A percentile compares a stretch with the other conserved stretches of the same genome.
phyloP scores from a whole-genome alignment of 1,140 invertebrate species.

The Dendrolimus kikuchii region DNA sequence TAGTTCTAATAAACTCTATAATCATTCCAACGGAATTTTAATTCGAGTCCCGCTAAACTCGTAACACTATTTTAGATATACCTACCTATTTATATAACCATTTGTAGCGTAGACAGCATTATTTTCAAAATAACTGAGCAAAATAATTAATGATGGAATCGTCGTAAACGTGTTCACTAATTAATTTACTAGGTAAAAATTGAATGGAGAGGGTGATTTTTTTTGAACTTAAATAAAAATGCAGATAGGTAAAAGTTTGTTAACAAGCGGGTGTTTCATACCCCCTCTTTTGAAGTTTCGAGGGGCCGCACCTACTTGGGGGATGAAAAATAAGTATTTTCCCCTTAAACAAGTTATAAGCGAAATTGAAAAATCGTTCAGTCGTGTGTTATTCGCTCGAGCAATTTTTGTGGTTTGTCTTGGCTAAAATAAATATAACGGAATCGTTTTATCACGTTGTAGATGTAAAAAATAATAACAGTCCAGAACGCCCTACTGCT shows the following conservation, averaged over 20 bases:
- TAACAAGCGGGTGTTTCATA: constrained; percentile 41
- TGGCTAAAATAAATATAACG: too few species aligned
- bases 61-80: too few species aligned
- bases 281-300: constrained; percentile 49
- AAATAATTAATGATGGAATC: constrained; percentile 2
- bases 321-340: constrained; percentile 43
- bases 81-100: too few species aligned
- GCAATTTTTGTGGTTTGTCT: too few species aligned
- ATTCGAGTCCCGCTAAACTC: too few species aligned
- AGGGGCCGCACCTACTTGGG: constrained; percentile 33
- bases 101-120: too few species aligned
- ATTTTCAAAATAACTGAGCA: too few species aligned
- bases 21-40: too few species aligned
- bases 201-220: constrained; percentile 57
- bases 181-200: constrained; percentile 61
- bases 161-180: constrained; percentile 39
- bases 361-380: constrained; percentile 22
- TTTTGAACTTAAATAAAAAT: constrained; percentile 69
- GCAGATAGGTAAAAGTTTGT: constrained; percentile 65
- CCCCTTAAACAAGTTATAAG: constrained; percentile 34
- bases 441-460: too few species aligned
- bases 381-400: constrained; percentile 12
- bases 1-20: too few species aligned
- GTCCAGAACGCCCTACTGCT: too few species aligned
- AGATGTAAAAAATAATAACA: too few species aligned